phyloP scores from a whole-genome alignment of 2,888 invertebrate species.

The Idaea dimidiata region DNA sequence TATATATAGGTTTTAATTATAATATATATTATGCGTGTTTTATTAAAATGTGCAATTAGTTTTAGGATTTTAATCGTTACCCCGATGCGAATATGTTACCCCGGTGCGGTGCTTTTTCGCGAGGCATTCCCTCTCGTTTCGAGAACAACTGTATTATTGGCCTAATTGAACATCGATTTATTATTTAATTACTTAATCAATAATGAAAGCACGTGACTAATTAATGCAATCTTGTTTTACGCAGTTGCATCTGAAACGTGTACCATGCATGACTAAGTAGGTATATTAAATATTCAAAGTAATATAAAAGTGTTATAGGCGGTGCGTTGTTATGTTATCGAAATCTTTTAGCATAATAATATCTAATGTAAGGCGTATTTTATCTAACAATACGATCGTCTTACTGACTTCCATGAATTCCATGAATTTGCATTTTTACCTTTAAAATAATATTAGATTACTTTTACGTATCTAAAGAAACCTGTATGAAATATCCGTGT shows the following conservation, averaged over 20 bases:
- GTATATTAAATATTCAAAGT: constrained; percentile 7
- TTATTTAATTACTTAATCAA: constrained; percentile 27
- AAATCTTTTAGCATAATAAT: constrained; percentile 71
- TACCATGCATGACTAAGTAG: background rate
- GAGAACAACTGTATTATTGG: constrained; percentile 27
- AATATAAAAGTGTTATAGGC: constrained; percentile 20
- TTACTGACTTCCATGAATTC: constrained; percentile 75
- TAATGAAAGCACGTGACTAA: constrained; percentile 20
- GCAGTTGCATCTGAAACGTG: constrained; percentile 11
- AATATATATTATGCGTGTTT: constrained; percentile 64
- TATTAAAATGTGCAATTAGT: constrained; percentile 73
- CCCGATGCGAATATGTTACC: constrained; percentile 65
- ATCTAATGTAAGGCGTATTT: constrained; percentile 56
- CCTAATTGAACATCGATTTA: constrained; percentile 38
- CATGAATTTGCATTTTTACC: constrained; percentile 81
- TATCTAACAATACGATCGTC: constrained; percentile 44
- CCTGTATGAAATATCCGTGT: constrained; percentile 58
- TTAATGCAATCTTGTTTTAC: constrained; percentile 27
- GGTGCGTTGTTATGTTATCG: constrained; percentile 52
- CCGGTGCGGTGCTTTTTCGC: constrained; percentile 37
- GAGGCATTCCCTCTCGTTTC: constrained; percentile 18
- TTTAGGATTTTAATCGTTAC: constrained; percentile 72
- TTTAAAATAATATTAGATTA: constrained; percentile 74
- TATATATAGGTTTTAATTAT: constrained; percentile 55
- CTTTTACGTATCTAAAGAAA: constrained; percentile 63